Evolutionary conservation across 2,113 vertebrate genomes (phyloP).

Genomic region (Propithecus coquereli): DNA sequence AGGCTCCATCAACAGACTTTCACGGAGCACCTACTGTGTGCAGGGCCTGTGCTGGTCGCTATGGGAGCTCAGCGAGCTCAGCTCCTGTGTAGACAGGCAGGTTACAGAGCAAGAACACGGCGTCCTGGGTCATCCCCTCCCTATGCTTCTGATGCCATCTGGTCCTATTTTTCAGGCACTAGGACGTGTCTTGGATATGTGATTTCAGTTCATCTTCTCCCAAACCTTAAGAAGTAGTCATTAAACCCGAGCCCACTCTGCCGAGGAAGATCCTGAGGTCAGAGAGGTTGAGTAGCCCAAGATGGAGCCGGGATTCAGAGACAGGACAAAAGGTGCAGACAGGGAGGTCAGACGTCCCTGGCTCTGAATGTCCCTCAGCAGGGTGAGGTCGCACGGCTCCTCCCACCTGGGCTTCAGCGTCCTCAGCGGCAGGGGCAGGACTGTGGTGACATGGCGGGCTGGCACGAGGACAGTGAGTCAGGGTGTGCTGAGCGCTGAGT

Average conservation of each 20-base stretch:
- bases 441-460: rapidly evolving
- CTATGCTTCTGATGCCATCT: background rate
- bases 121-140: rapidly evolving
- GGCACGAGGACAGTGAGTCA: rapidly evolving
- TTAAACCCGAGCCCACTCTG: background rate
- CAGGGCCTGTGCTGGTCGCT: background rate
- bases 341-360: background rate
- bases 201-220: background rate
- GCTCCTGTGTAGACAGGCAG: background rate
- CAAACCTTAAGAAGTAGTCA: background rate
- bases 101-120: background rate
- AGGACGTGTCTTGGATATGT: background rate
- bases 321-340: rapidly evolving
- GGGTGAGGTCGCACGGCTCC: rapidly evolving
- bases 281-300: background rate
- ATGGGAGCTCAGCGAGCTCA: background rate
- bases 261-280: background rate
- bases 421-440: rapidly evolving
- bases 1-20: too few species aligned
- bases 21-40: rapidly evolving
- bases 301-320: too few species aligned
- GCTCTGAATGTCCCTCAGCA: rapidly evolving
- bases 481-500: too few species aligned
- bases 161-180: background rate
- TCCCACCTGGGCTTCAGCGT: background rate